Conservation (phyloP, 2,113 vertebrate species). For the Laterallus jamaicensis region DNA sequence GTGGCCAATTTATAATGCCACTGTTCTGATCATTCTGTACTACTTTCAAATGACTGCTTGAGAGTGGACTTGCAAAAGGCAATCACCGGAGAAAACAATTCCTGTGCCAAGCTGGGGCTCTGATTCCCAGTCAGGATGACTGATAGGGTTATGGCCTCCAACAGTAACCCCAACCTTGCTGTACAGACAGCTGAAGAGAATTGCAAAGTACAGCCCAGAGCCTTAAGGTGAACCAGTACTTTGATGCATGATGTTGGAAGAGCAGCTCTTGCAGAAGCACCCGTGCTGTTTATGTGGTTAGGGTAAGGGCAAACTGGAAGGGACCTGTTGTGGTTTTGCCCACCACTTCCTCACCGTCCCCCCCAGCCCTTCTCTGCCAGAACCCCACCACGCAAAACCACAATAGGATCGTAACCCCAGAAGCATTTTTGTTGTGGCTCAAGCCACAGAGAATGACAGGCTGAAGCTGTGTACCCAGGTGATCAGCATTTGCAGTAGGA, state of each 20-base stretch:
- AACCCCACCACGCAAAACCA: too few relatives aligned
- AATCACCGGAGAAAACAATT: background rate
- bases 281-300: background rate
- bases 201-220: background rate
- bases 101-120: background rate
- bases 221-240: background rate
- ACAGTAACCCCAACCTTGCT: background rate
- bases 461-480: background rate
- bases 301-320: background rate
- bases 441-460: rapidly evolving
- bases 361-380: too few relatives aligned
- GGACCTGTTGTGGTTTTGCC: too few relatives aligned
- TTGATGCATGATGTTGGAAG: background rate
- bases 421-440: background rate
- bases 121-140: background rate
- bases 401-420: background rate
- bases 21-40: background rate
- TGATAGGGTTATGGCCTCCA: background rate
- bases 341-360: too few relatives aligned
- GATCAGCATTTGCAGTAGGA: background rate
- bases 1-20: background rate
- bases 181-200: background rate
- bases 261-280: background rate
- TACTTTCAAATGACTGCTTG: background rate
- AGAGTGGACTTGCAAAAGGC: background rate